phyloP scores from a whole-genome alignment of 1,140 invertebrate species.

The Drosophila oshimai region DNA sequence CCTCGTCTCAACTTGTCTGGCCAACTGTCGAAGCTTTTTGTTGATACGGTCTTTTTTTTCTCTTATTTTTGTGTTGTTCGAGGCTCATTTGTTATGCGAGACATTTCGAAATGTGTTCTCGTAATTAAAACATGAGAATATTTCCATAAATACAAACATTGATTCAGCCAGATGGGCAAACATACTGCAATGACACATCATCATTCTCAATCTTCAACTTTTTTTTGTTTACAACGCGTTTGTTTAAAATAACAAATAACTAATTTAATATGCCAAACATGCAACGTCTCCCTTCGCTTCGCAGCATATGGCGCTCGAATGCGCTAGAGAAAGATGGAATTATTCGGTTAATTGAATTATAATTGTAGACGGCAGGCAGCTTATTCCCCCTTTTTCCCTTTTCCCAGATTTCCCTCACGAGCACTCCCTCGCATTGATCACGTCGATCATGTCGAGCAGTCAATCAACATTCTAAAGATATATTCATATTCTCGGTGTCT shows the following conservation, averaged over 20 bases:
- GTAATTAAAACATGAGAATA: constrained; percentile 72
- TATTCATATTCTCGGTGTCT: constrained; percentile 57
- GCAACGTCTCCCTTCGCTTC: constrained; percentile 23
- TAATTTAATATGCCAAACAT: constrained; percentile 74
- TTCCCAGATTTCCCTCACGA: not conserved
- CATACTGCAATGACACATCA: constrained; percentile 34
- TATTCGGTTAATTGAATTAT: constrained; percentile 78
- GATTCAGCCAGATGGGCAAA: constrained; percentile 18
- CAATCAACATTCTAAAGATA: constrained; percentile 58
- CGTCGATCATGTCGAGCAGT: constrained; percentile 70
- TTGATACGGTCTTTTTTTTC: not conserved
- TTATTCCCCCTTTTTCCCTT: not conserved
- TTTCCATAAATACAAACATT: constrained; percentile 67
- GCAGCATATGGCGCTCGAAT: constrained; percentile 54
- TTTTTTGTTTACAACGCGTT: constrained; percentile 53
- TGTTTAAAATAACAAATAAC: constrained; percentile 57
- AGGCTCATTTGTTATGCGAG: constrained; percentile 56
- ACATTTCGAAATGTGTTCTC: constrained; percentile 56
- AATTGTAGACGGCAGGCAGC: constrained; percentile 51
- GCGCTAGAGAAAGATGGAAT: constrained; percentile 16
- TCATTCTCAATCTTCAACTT: constrained; percentile 22
- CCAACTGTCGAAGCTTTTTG: constrained; percentile 37
- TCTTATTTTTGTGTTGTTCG: not conserved
- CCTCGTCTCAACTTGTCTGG: constrained; percentile 26
- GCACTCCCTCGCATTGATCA: constrained; percentile 47